Evolutionary conservation across 2,888 invertebrate species (phyloP).

Genomic region (Tricholauxania praeusta): DNA sequence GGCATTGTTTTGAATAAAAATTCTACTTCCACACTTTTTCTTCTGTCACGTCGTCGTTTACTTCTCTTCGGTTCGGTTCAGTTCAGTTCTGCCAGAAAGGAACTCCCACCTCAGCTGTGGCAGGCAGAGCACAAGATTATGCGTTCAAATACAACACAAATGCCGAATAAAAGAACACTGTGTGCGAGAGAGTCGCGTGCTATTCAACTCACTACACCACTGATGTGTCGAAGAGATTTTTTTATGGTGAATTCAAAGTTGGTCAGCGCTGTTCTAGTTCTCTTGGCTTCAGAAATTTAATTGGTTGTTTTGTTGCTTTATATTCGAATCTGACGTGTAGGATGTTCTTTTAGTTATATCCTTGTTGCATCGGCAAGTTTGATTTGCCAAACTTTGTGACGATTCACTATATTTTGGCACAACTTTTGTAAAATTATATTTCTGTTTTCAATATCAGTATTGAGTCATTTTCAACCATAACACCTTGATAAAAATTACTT

Average conservation of each 20-base stretch:
- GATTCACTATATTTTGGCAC: too few relatives aligned
- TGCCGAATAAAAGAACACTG: not conserved
- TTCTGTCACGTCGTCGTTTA: conserved; percentile 39
- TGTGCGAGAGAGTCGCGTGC: not conserved
- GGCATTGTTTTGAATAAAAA: conserved; percentile 68
- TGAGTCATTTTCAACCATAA: too few relatives aligned
- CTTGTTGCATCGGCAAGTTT: not conserved
- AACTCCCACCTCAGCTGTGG: conserved; percentile 21
- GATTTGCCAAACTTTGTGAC: too few relatives aligned
- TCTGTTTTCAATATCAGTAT: too few relatives aligned
- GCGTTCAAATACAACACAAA: conserved; percentile 1
- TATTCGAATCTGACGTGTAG: not conserved
- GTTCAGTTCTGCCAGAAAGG: conserved; percentile 14
- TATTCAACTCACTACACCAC: too few relatives aligned
- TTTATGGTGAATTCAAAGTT: too few relatives aligned
- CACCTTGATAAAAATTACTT: too few relatives aligned
- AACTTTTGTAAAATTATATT: too few relatives aligned
- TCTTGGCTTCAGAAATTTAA: not conserved
- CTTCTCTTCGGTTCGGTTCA: conserved; percentile 37
- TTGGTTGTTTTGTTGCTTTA: not conserved
- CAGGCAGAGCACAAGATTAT: conserved; percentile 23
- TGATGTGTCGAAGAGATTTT: too few relatives aligned
- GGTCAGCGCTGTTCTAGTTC: not conserved
- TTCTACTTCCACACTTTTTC: conserved; percentile 64
- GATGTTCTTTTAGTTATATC: conserved; percentile 4